Base-by-base conservation (phyloP, 2,888 invertebrate genomes). In the Dynastes hyllus region DNA sequence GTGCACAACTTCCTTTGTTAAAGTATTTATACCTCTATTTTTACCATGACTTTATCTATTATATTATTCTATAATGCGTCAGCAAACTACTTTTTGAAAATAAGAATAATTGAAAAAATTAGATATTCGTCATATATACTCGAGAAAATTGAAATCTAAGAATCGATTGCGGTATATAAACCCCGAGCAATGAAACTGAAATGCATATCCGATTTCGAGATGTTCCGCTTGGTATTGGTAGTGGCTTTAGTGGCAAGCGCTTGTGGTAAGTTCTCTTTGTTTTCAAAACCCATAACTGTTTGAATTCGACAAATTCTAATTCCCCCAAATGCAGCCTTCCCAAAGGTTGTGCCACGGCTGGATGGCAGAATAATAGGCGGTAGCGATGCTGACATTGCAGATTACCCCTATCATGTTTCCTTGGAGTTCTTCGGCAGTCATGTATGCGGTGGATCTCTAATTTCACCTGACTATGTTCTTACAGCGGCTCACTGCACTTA, bases 401-500 rank as follows among this genome's bases (percentile, higher is more conserved):
- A 84, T 37, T 81, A 79, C 71, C 86, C 85, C 0, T 82, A 85
- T 70, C 85, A 85, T 79, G 66, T 83, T 5, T 85, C 86, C 1
- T 76, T 86, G 5, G 81, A 81, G 70, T 80, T 51, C 5, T 61
- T 76, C 9, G 81, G 81, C 11, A 71, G 73, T 29, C 85, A 85
- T 69, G 81, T 82, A 61, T 86, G 85, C 51, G 85, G 86, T n/a
- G 86, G 82, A 8, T 83, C 84, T 37, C 80, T 86, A 70, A 81
- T 86, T 65, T 78, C 76, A 16, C n/a, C 51, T 0, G 80, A 58
- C 1, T 82, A 76, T 50, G 83, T 81, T 11, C 9, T 86, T 1
- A 88, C 86, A 2, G 85, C 83, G 76, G 86, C 83, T 32, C 86
- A 86, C 58, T 86, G 86, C 78, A 82, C 83, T 2, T 61, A 78